A percentile compares a stretch with the other conserved stretches of the same genome.
Evolutionary conservation across 2,797 vertebrate species (phyloP).

Genomic region (Pachyuromys duprasi): DNA sequence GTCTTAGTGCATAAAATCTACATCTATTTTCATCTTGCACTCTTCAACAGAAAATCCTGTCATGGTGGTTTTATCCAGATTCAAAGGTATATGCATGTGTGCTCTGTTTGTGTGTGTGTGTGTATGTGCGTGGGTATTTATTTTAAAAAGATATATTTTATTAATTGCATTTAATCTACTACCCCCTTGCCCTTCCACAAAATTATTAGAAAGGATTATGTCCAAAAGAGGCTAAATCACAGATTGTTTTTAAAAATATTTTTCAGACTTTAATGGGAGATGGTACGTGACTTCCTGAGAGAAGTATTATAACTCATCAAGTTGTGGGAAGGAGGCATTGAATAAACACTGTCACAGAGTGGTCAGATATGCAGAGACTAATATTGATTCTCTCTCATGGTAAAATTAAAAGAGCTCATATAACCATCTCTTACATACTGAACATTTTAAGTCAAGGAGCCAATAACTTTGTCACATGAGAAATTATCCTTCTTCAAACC

Average conservation of each 20-base stretch:
- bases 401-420: not conserved
- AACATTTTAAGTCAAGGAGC: slow-evolving; percentile 5
- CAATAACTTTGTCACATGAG: not conserved
- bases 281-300: not conserved
- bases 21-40: slow-evolving; percentile 21
- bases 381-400: not conserved
- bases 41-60: slow-evolving; percentile 14
- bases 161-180: not conserved
- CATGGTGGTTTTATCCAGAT: not conserved
- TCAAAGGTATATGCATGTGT: not conserved
- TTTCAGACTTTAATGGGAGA: slow-evolving; percentile 19
- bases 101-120: not conserved
- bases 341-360: not conserved
- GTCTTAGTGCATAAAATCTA: not conserved
- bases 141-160: slow-evolving; percentile 20
- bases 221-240: slow-evolving; percentile 1
- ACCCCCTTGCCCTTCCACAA: not conserved
- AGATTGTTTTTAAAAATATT: slow-evolving; percentile 28
- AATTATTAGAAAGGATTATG: not conserved
- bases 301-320: slow-evolving; percentile 6
- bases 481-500: not conserved
- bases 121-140: not conserved
- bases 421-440: not conserved
- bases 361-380: not conserved
- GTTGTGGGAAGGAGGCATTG: not conserved